These are phyloP conservation scores for Hirtodrosophila cameraria DNA, from an alignment of 2,888 invertebrate species.

Conservation along the genomic window DNA sequence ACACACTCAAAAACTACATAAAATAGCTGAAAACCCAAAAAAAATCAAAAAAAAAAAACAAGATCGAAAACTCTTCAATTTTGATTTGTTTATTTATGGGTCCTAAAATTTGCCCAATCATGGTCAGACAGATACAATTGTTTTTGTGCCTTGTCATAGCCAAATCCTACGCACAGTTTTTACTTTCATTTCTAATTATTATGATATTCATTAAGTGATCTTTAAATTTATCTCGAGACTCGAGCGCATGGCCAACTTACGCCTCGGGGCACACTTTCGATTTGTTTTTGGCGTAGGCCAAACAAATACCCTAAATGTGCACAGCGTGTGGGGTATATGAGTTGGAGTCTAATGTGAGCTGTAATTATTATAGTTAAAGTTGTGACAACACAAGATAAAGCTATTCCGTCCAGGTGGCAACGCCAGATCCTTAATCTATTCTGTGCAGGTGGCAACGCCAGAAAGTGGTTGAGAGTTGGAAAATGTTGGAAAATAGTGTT, in stretches of 20 bases:
- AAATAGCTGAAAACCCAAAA: slow-evolving; percentile 6
- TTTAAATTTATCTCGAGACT: slow-evolving; percentile 60
- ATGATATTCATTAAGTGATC: slow-evolving; percentile 71
- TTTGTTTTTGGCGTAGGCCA: neutral
- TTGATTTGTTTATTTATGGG: slow-evolving; percentile 72
- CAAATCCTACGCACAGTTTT: slow-evolving; percentile 59
- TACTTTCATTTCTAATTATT: slow-evolving; percentile 79
- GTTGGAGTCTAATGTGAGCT: neutral
- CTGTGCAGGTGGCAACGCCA: no score
- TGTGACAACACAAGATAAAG: no score
- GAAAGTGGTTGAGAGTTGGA: no score
- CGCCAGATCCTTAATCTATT: no score
- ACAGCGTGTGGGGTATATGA: neutral
- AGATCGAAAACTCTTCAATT: slow-evolving; percentile 37
- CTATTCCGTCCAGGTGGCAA: no score
- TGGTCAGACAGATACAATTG: slow-evolving; percentile 59
- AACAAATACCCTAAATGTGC: neutral
- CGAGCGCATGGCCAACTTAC: slow-evolving; percentile 45
- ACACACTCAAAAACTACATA: slow-evolving; percentile 41
- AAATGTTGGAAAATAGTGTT: no score
- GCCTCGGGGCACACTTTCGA: slow-evolving; percentile 37
- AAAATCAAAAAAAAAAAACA: slow-evolving; percentile 22
- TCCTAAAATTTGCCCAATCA: slow-evolving; percentile 69
- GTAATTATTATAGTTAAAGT: neutral
- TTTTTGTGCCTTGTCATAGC: slow-evolving; percentile 62